Evolutionary conservation across 2,113 vertebrate genomes (phyloP).

Genomic region (Machaerirhynchus nigripectus): DNA sequence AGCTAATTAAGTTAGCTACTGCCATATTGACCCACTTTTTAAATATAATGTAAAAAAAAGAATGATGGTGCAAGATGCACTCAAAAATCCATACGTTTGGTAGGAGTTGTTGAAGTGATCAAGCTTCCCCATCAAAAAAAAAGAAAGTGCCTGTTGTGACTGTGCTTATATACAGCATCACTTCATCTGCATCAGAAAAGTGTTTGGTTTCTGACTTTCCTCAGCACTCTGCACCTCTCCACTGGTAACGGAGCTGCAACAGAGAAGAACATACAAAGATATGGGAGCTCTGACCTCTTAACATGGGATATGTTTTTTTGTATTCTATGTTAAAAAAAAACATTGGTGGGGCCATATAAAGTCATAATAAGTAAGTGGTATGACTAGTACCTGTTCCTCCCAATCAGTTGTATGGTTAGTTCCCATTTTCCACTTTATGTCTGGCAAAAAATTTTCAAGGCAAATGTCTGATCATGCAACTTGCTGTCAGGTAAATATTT

Average conservation of each 20-base stretch:
- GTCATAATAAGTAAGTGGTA: not conserved
- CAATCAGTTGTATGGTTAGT: not conserved
- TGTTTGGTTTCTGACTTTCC: not conserved
- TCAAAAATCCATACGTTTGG: not conserved
- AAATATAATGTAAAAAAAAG: not conserved
- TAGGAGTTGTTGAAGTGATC: not conserved
- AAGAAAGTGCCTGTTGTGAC: not conserved
- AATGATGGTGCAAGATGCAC: not conserved
- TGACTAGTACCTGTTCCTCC: not conserved
- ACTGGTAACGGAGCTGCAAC: not conserved
- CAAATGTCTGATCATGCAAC: not conserved
- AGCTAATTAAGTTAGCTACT: not conserved
- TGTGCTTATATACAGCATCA: not conserved
- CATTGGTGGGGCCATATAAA: not conserved
- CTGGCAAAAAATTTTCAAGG: not conserved
- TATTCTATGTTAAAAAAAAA: not conserved
- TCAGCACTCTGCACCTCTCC: not conserved
- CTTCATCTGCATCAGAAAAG: not conserved
- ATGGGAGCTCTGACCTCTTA: not conserved
- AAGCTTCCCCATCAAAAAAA: not conserved
- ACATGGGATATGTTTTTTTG: not conserved
- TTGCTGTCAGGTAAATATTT: not conserved
- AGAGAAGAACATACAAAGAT: not conserved
- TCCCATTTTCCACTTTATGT: not conserved
- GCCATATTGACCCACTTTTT: not conserved